Evolutionary conservation across 2,797 vertebrate genomes (phyloP).

Genomic region (Rhyacichthys aspro): DNA sequence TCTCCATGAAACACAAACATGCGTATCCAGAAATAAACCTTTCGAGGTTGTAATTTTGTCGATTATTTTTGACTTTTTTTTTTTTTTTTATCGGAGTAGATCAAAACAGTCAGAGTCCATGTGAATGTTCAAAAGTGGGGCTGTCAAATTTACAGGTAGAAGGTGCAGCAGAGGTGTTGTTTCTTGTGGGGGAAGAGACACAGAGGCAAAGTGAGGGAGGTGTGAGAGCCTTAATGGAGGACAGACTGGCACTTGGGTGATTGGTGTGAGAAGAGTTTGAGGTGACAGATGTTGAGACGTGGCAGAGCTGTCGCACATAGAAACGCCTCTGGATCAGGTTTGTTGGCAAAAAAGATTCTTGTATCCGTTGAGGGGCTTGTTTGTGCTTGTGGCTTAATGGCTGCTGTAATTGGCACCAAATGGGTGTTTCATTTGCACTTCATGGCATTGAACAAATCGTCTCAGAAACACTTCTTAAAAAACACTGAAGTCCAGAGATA

Average conservation of each 20-base stretch:
- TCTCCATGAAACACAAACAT: slow-evolving; percentile 10
- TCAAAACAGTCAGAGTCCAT: slow-evolving; percentile 44
- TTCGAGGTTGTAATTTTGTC: slow-evolving; percentile 48
- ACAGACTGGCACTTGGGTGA: slow-evolving; percentile 34
- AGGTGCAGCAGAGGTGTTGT: slow-evolving; percentile 29
- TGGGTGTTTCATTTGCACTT: slow-evolving; percentile 48
- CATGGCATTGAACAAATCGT: slow-evolving; percentile 46
- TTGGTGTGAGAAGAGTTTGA: slow-evolving; percentile 36
- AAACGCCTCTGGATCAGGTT: no score
- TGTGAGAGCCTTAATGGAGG: slow-evolving; percentile 29
- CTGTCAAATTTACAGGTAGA: slow-evolving; percentile 41
- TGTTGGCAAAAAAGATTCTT: background rate
- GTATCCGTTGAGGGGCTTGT: slow-evolving; percentile 6
- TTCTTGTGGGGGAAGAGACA: slow-evolving; percentile 13
- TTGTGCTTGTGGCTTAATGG: slow-evolving; percentile 24
- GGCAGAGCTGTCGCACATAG: background rate
- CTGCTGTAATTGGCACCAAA: slow-evolving; percentile 29
- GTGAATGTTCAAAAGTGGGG: slow-evolving; percentile 51
- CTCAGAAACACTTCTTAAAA: slow-evolving; percentile 11
- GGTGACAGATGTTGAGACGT: slow-evolving; percentile 5
- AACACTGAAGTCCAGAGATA: slow-evolving; percentile 13
- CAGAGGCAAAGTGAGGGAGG: slow-evolving; percentile 18
- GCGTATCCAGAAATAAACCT: slow-evolving; percentile 50
- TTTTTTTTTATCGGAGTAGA: slow-evolving; percentile 42
- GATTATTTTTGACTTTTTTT: slow-evolving; percentile 49